Base-by-base conservation (phyloP, 2,888 invertebrate genomes). In the Octodonta nipae region DNA sequence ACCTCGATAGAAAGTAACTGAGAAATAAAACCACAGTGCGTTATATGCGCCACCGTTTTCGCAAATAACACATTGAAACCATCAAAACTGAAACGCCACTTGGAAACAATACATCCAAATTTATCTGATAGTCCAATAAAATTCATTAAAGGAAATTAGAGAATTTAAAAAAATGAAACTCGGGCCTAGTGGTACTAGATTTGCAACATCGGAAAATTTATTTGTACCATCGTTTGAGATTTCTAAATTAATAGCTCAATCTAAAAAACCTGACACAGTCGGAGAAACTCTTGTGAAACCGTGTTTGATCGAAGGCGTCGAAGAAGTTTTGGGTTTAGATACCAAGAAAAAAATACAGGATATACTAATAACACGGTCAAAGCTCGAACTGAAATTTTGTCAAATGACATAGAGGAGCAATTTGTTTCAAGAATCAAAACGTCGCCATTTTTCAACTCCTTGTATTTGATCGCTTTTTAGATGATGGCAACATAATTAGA, bases 181-280 rank as follows among this genome's bases (percentile, higher is more conserved):
- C 7, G 35, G 34, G 14, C 8, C 25, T 13, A 38, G 33, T 34
- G 33, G 33, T 12, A 29, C 35, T 12, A 29, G 25, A 15, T 34
- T 17, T 37, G 34, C 14, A 27, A 28, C 34, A 27, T 36, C 35
- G 6, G 35, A 38, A 30, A 40, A 42, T 36, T 14, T 28, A 28
- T 27, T 38, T 17, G 20, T 11, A 8, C 43, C 35, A 14, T 40
- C 41, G 17, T 44, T 38, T 35, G 38, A 41, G 20, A 34, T 42
- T 27, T 32, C 36, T n/a, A 30, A 37, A 37, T 32, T 41, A 11
- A 43, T 40, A 24, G 43, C 38, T 3, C 15, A 43, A 37, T 28
- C 27, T 3, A 39, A 40, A 39, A 41, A 44, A 34, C 13, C 38
- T 5, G 40, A 41, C 32, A 36, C 34, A 28, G 26, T 35, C 8